phyloP scores from a whole-genome alignment of 2,888 invertebrate genomes.

The Synanthedon andrenaeformis region DNA sequence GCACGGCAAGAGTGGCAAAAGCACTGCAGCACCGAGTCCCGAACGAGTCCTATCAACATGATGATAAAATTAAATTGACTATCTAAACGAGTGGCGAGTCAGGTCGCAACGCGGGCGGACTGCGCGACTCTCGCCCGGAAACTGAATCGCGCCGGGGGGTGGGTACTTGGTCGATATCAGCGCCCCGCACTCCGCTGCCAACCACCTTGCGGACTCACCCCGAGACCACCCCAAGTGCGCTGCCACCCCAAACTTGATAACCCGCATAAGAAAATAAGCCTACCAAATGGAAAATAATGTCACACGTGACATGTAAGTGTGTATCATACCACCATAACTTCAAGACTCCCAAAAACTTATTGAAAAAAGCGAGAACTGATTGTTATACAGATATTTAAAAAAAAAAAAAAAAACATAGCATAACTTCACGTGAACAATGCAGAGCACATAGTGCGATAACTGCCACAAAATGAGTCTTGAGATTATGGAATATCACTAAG shows the following conservation, averaged over 20 bases:
- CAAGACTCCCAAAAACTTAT: slow-evolving; percentile 13
- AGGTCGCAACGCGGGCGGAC: slow-evolving; percentile 68
- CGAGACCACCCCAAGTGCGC: slow-evolving; percentile 42
- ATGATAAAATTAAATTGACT: slow-evolving; percentile 57
- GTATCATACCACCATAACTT: slow-evolving; percentile 1
- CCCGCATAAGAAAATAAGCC: slow-evolving; percentile 66
- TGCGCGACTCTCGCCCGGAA: slow-evolving; percentile 74
- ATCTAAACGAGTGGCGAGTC: slow-evolving; percentile 60
- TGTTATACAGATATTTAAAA: not conserved
- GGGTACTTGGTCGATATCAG: slow-evolving; percentile 73
- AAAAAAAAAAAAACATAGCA: not conserved
- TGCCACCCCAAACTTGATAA: slow-evolving; percentile 65
- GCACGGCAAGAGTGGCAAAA: slow-evolving; percentile 94
- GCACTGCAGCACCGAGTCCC: slow-evolving; percentile 93
- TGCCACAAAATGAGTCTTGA: not conserved
- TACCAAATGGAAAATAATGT: slow-evolving; percentile 66
- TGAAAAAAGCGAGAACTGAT: not conserved
- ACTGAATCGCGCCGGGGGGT: slow-evolving; percentile 68
- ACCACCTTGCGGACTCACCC: slow-evolving; percentile 59
- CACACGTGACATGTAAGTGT: slow-evolving; percentile 44
- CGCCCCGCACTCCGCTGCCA: slow-evolving; percentile 48
- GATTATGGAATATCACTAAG: slow-evolving; percentile 45
- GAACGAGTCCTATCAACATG: slow-evolving; percentile 91
- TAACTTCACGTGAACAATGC: not conserved
- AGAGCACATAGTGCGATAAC: not conserved